Evolutionary conservation across 1,140 invertebrate genomes (phyloP), one percentile per base, ranked within the genome.

Genomic region (Aplysia californica): DNA sequence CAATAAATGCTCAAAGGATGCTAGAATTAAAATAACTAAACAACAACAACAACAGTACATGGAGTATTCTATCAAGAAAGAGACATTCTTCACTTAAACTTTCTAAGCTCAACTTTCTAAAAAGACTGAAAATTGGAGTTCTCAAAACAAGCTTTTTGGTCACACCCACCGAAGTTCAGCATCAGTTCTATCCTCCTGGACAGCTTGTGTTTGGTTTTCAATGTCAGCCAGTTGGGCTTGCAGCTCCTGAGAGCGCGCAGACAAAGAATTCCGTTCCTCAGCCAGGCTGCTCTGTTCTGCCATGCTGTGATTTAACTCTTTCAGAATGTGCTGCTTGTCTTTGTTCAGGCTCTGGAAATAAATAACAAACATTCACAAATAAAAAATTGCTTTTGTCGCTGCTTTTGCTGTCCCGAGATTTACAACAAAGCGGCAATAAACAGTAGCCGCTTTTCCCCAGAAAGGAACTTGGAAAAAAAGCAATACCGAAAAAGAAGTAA

Each of bases 141-240:
- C 29, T 58, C 4, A 36, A 23, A 61, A 59, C 31, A 4, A 15
- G n/a, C 39, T 39, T 21, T 18, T 15, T 10, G n/a, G 33, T 6
- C 23, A 29, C 1, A 68, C 72, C 66, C 41, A 87, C 86, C 78
- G 84, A 64, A 77, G 76, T 69, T 86, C 84, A 50, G 86, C 85
- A 2, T 78, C 67, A 6, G 80, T 73, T 68, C 85, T 87, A 33
- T 86, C 85, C 0, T 80, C 41, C n/a, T 83, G 58, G n/a, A 86
- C 65, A 26, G 33, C 15, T 10, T 82, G 64, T 55, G 81, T 86
- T 56, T 86, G 77, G 26, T 77, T 78, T 65, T 87, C 86, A 59
- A 87, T 87, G 3, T 82, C 73, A 59, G 76, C 56, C 15, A 87
- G 79, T 33, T 80, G 77, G 15, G 68, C 50, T 26, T 75, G 75